Evolutionary conservation across 1,140 invertebrate genomes (phyloP), one percentile per base, ranked within the genome.

Genomic region (Bombus waltoni): DNA sequence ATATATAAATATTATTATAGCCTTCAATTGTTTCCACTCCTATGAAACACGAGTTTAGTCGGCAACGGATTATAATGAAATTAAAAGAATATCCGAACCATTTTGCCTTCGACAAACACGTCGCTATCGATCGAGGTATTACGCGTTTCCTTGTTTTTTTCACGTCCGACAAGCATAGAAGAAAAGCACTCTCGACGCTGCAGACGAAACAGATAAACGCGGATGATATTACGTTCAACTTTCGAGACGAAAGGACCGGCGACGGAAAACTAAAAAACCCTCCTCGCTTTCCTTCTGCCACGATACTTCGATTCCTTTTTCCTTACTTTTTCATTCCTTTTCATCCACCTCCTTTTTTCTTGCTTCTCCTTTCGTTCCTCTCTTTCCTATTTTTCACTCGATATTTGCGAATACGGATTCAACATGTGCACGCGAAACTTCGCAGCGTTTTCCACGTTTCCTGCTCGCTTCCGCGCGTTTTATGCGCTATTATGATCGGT

Each of bases 351-450:
- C 15, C 22, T 18, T 13, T 75, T 59, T 18, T 10, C 22, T 4
- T 25, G 3, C 35, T 15, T 40, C 3, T 70, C 5, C 25, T 40
- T 18, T 28, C 22, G 4, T 4, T 40, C 68, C 5, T 76, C 18
- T 57, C 11, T 38, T 10, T 10, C 22, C 25, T 77, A 32, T 77
- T 42, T 77, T 22, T 65, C 59, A 42, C 38, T 77, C 75, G 57
- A 77, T 77, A 77, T 65, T 77, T 57, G 38, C 28, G 28, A 53
- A 11, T 35, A 57, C 75, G 75, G 38, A 77, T 62, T 42, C 11
- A 77, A 59, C 35, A 11, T 25, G 75, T 77, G 53, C 35, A 77
- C 53, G 57, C 53, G 57, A 62, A 77, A 65, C 74, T 59, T 59
- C 11, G 73, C 32, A 6, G 11, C 44, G 35, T 59, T 77, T 32